Base-by-base conservation (phyloP, 2,113 vertebrate genomes). In the Sphaerodactylus townsendi region DNA sequence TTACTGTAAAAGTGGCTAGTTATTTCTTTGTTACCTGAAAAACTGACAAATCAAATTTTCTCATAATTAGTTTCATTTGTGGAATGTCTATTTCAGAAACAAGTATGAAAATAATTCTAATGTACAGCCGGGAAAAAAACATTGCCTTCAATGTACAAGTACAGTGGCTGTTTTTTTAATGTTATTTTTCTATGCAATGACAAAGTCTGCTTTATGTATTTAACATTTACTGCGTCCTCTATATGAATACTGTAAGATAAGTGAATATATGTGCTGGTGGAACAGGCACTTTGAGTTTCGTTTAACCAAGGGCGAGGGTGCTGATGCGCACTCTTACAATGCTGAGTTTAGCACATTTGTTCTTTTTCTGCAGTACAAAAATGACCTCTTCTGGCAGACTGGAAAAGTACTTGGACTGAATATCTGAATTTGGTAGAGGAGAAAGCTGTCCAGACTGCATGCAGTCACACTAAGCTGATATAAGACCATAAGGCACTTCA, bases 381-480 rank as follows among this genome's bases (percentile, higher is more conserved):
- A 50, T 86, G 85, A 77, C 79, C 74, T 77, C 79, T 86, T 70
- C 85, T 86, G 85, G 85, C 41, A 70, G 73, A 1, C 23, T 19
- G n/a, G n/a, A 65, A 86, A 33, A 86, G 77, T n/a, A 69, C 33
- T 70, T 30, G 13, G 33, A 48, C 30, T 48, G 65, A 86, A 39
- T 39, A 25, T 69, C 50, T 77, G 73, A 68, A 39, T 50, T 17
- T 70, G 46, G 33, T 53, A 30, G 21, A 62, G 75, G 4, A 23
- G 30, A 79, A 4, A 56, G n/a, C 53, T 59, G 75, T 14, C 75
- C 64, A 46, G 69, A 25, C 15, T 19, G 53, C 53, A 28, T 41
- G 25, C 11, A 62, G 62, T 39, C 37, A 69, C 33, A 69, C 7
- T 19, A 50, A n/a, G 39, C 68, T 50, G 46, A 10, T 66, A 48